Evolutionary conservation across 2,797 vertebrate genomes (phyloP), one percentile per base, ranked within the genome.

Genomic region (Momotus momota): DNA sequence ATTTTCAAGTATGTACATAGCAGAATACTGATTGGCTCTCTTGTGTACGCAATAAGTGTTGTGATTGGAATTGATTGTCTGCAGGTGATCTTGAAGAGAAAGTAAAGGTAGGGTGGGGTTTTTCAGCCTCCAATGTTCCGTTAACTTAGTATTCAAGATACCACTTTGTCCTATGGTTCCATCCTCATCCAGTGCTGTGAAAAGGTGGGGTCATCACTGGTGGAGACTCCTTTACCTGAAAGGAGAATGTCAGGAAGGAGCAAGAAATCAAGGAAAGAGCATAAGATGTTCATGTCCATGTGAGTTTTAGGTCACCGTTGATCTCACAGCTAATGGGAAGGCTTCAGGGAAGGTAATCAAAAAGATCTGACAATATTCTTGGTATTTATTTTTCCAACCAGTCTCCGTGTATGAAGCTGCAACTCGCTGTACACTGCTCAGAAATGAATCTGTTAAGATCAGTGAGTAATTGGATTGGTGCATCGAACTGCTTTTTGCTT

Each of bases 371-470:
- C 27, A 26, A 4, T 62, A 64, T 61, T 83, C 7, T n/a, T 52
- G 33, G 10, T 57, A 4, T 71, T 60, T 80, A 7, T 69, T 88
- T 85, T 85, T 33, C 31, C 66, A 58, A 38, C 9, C 64, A 64
- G 21, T 64, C 41, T 93, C 43, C 27, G 79, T 51, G 48, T 52
- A 31, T 55, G 22, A 71, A 67, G 41, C n/a, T 38, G 65, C 81
- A 90, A 73, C 33, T 87, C 1, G 1, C 21, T 54, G 1, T 41
- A 17, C 4, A 1, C 23, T 89, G 19, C 69, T 43, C 91, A 61
- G 71, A 92, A 51, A 72, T 48, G 14, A 61, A 35, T 90, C 84
- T 93, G 25, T 80, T 84, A 86, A 72, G 71, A 89, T 87, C 66
- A 29, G 43, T 81, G 73, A 86, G 10, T 75, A 70, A 88, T 83